Percentiles rank a stretch among this genome's conserved stretches.
Conservation (phyloP, 2,888 invertebrate genomes). For the Copidosoma aretas region DNA sequence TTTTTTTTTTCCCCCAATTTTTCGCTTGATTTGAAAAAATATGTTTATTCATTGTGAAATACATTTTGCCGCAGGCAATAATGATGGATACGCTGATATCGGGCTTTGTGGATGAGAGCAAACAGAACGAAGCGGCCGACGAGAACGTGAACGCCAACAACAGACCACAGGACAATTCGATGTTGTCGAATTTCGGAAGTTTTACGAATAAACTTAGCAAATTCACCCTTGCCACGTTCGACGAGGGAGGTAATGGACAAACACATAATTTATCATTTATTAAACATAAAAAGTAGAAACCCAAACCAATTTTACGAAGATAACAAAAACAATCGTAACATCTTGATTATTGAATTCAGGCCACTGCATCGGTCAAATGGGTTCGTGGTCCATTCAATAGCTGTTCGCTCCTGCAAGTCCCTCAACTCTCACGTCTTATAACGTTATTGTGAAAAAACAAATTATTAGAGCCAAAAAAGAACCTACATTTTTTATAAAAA, state of each 20-base stretch:
- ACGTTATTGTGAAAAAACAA: slow-evolving; percentile 27
- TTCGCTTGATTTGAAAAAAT: neutral
- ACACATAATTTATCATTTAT: neutral
- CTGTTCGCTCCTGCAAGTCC: slow-evolving; percentile 30
- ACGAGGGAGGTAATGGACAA: slow-evolving; percentile 73
- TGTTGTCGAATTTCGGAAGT: slow-evolving; percentile 53
- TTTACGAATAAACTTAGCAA: slow-evolving; percentile 85
- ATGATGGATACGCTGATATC: slow-evolving; percentile 89
- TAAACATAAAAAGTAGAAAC: too few relatives aligned
- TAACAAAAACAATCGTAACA: slow-evolving; percentile 1
- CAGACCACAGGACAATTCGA: slow-evolving; percentile 48
- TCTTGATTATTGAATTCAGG: slow-evolving; percentile 60
- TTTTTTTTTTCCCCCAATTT: neutral
- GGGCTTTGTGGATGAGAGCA: slow-evolving; percentile 76
- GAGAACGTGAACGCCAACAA: slow-evolving; percentile 62
- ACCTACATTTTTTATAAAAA: slow-evolving; percentile 39
- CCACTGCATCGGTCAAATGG: slow-evolving; percentile 85
- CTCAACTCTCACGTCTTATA: slow-evolving; percentile 19
- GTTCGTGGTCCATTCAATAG: slow-evolving; percentile 77
- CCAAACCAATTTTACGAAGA: too few relatives aligned
- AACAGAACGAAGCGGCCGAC: slow-evolving; percentile 55
- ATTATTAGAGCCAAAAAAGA: slow-evolving; percentile 30
- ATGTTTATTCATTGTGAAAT: neutral
- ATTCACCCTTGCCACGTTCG: slow-evolving; percentile 86
- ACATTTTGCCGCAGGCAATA: slow-evolving; percentile 66